phyloP scores from a whole-genome alignment of 2,113 vertebrate species.

The Excalfactoria chinensis region DNA sequence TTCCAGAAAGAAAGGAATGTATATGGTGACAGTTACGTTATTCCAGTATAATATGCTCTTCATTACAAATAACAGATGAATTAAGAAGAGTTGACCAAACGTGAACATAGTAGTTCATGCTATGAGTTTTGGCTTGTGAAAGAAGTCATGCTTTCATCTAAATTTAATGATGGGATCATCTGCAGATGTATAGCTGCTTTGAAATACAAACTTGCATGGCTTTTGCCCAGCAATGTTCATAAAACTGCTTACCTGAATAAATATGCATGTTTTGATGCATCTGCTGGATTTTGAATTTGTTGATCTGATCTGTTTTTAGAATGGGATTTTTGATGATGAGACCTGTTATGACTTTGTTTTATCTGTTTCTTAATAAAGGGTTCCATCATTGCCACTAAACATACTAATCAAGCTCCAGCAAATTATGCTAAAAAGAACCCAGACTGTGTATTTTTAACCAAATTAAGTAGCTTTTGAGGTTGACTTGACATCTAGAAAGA shows the following conservation, averaged over 20 bases:
- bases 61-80: neutral
- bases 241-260: neutral
- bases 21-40: neutral
- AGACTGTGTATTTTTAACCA: neutral
- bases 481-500: neutral
- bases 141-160: neutral
- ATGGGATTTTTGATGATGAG: neutral
- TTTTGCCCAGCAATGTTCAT: neutral
- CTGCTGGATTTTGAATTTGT: neutral
- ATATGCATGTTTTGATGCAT: neutral
- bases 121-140: neutral
- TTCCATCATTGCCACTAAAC: neutral
- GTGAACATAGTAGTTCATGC: neutral
- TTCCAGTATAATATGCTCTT: neutral
- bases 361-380: neutral
- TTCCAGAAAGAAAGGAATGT: neutral
- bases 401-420: neutral
- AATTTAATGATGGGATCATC: neutral
- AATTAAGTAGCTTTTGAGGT: neutral
- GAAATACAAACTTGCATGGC: neutral
- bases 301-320: neutral
- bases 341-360: neutral
- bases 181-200: neutral
- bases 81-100: neutral
- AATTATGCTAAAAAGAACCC: neutral